Base-by-base conservation (phyloP, 2,888 invertebrate species). In the Zootermopsis nevadensis region DNA sequence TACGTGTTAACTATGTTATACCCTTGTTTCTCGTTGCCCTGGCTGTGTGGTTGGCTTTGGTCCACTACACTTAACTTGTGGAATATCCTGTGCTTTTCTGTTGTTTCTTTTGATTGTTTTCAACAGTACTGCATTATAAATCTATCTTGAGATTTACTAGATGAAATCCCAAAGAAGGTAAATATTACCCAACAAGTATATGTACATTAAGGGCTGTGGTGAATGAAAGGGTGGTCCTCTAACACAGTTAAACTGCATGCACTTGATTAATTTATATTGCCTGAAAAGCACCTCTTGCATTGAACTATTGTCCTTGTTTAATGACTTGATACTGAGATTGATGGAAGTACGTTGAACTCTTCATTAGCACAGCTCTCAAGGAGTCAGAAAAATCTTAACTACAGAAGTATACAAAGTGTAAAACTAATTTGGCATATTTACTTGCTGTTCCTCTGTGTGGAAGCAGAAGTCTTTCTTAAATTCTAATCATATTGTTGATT, bases 1-100 rank as follows among this genome's bases (percentile, higher is more conserved):
- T 89, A 27, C 89, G 89, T 19, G 87, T 89, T 81, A 87, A 87
- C 85, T 89, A 89, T 85, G 87, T 90, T 87, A 86, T 90, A 85
- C 90, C 90, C 80, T 87, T 90, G 83, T 86, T 89, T 86, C 87
- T 90, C 87, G 87, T 90, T 86, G 86, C 90, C 84, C 88, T 90
- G 86, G 90, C 89, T 83, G 86, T 90, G 80, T 76, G 76, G 76
- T 38, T 76, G 48, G 55, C 60, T 60, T n/a, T 77, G 22, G 15
- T 42, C 55, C 55, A 77, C 31, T 53, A 33, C 31, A 48, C 55
- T 53, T 77, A 31, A 77, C n/a, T 48, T 53, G 24, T 42, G 24
- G 72, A 31, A 53, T 31, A 19, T 27, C 86, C 90, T 83, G 86
- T 90, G 86, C 89, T 72, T 88, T 74, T 86, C 90, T 83, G 89